Percentiles rank a stretch among this genome's conserved stretches.
Conservation (phyloP, 2,113 vertebrate genomes). For the Heptranchias perlo region DNA sequence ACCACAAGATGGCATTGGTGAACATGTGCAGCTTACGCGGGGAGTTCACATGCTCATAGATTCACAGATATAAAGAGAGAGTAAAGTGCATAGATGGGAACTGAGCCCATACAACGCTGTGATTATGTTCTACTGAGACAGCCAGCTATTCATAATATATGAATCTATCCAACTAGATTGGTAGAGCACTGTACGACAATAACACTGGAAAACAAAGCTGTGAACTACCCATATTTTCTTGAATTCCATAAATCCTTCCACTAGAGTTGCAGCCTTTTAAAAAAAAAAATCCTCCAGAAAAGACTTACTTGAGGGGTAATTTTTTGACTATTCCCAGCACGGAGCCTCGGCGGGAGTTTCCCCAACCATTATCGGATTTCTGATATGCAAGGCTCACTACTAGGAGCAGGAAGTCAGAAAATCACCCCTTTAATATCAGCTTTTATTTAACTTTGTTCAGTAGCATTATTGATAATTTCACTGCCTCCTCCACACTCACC, state of each 20-base stretch:
- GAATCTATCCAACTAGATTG: neutral
- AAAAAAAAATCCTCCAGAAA: neutral
- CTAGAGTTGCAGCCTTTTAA: neutral
- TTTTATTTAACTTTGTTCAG: neutral
- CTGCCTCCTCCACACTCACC: neutral
- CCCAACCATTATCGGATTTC: neutral
- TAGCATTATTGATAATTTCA: neutral
- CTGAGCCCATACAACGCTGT: neutral
- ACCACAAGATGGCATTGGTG: neutral
- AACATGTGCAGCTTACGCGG: neutral
- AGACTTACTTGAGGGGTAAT: neutral
- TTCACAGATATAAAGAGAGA: neutral
- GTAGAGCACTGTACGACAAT: neutral
- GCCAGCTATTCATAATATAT: neutral
- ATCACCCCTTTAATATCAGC: neutral
- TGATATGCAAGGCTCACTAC: neutral
- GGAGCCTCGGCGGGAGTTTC: neutral
- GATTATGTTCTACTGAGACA: neutral
- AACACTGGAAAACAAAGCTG: neutral
- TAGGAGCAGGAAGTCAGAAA: no score
- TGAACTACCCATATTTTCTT: neutral
- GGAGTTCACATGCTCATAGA: neutral
- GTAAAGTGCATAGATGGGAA: neutral
- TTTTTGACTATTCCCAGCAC: neutral
- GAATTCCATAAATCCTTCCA: neutral